phyloP scores from a whole-genome alignment of 2,888 invertebrate species.

The Cotesia congregata region DNA sequence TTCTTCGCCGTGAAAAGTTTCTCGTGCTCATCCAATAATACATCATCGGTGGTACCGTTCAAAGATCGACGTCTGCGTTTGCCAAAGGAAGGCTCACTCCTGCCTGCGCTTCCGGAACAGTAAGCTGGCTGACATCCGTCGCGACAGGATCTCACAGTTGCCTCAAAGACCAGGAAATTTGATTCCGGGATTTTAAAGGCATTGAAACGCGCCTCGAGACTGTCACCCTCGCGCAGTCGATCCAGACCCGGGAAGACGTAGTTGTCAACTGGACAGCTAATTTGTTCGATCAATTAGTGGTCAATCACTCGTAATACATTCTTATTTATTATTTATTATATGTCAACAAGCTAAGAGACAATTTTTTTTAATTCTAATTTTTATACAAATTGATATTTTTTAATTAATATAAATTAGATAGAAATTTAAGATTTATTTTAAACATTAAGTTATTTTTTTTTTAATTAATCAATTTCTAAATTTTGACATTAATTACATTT shows the following conservation, averaged over 20 bases:
- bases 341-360: too few relatives aligned
- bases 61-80: conserved; percentile 77
- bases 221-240: conserved; percentile 87
- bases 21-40: conserved; percentile 41
- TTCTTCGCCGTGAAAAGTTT: conserved; percentile 58
- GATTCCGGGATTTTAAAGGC: conserved; percentile 96
- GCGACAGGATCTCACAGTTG: conserved; percentile 89
- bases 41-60: conserved; percentile 64
- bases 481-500: too few relatives aligned
- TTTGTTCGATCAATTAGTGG: not conserved
- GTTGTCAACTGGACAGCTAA: conserved; percentile 90
- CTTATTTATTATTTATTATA: not conserved
- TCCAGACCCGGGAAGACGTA: conserved; percentile 93
- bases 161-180: conserved; percentile 93
- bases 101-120: conserved; percentile 82
- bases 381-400: too few relatives aligned
- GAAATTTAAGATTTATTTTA: too few relatives aligned
- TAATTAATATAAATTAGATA: too few relatives aligned
- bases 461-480: too few relatives aligned
- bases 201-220: conserved; percentile 91
- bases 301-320: conserved; percentile 1
- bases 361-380: too few relatives aligned
- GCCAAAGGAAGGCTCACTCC: conserved; percentile 87
- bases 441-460: too few relatives aligned
- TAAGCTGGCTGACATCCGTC: conserved; percentile 93